phyloP scores from a whole-genome alignment of 2,797 vertebrate species.

The Amblyopsis hoosieri region DNA sequence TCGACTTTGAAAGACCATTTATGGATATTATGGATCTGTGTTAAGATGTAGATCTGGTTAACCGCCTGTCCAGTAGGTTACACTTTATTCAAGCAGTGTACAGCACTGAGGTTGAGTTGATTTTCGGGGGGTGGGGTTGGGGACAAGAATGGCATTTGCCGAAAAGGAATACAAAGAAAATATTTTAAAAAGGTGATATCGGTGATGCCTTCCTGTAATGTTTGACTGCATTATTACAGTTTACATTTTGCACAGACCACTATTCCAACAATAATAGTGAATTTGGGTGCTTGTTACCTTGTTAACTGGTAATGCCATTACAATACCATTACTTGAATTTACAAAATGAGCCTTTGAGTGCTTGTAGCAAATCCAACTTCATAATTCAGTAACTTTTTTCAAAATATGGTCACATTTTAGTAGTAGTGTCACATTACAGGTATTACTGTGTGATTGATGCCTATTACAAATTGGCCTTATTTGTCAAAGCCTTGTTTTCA shows the following conservation, averaged over 20 bases:
- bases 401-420: constrained; percentile 14
- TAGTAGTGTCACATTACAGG: constrained; percentile 9
- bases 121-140: constrained; percentile 15
- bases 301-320: constrained; percentile 34
- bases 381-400: constrained; percentile 21
- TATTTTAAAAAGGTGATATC: neutral
- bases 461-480: constrained; percentile 14
- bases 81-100: constrained; percentile 25
- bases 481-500: constrained; percentile 48
- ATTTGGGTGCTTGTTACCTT: constrained; percentile 50
- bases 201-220: constrained; percentile 63
- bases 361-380: constrained; percentile 67
- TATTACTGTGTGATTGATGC: constrained; percentile 28
- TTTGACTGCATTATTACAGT: constrained; percentile 60
- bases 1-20: constrained; percentile 39
- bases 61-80: constrained; percentile 21
- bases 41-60: constrained; percentile 46
- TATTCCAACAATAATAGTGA: constrained; percentile 56
- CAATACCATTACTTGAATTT: constrained; percentile 23
- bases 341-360: constrained; percentile 46
- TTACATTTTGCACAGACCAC: constrained; percentile 65
- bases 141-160: constrained; percentile 12
- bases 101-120: constrained; percentile 6
- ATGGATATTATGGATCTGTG: constrained; percentile 15
- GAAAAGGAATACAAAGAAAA: constrained; percentile 3